phyloP scores from a whole-genome alignment of 2,888 invertebrate genomes.

The Gonocerus acuteangulatus region DNA sequence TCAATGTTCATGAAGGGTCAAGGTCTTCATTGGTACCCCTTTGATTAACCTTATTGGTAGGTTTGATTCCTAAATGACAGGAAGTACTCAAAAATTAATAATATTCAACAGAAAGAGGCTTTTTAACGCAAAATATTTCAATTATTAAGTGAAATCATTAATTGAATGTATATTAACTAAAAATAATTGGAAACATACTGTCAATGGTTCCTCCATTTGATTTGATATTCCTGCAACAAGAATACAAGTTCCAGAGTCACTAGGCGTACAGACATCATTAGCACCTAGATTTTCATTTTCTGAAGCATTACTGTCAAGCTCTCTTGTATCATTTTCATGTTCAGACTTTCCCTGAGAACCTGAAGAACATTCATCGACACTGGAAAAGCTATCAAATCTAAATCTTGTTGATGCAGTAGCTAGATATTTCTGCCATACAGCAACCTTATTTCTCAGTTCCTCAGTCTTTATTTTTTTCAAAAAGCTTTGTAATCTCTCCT shows the following conservation, averaged over 20 bases:
- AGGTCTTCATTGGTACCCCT: no score
- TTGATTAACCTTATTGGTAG: no score
- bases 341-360: neutral
- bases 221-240: neutral
- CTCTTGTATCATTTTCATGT: neutral
- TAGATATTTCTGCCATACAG: conserved; percentile 29
- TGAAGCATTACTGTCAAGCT: neutral
- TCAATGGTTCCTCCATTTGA: conserved; percentile 8
- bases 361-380: neutral
- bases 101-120: no score
- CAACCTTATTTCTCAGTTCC: conserved; percentile 27
- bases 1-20: no score
- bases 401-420: conserved; percentile 30
- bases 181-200: conserved; percentile 1
- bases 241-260: conserved; percentile 19
- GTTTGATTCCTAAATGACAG: no score
- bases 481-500: conserved; percentile 28
- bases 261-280: conserved; percentile 20
- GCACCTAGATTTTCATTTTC: conserved; percentile 9
- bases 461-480: conserved; percentile 29
- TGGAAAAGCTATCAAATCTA: conserved; percentile 26
- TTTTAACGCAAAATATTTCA: no score
- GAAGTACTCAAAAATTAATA: no score
- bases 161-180: no score
- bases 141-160: no score